Evolutionary conservation across 2,797 vertebrate genomes (phyloP).

Genomic region (Myotis myotis): DNA sequence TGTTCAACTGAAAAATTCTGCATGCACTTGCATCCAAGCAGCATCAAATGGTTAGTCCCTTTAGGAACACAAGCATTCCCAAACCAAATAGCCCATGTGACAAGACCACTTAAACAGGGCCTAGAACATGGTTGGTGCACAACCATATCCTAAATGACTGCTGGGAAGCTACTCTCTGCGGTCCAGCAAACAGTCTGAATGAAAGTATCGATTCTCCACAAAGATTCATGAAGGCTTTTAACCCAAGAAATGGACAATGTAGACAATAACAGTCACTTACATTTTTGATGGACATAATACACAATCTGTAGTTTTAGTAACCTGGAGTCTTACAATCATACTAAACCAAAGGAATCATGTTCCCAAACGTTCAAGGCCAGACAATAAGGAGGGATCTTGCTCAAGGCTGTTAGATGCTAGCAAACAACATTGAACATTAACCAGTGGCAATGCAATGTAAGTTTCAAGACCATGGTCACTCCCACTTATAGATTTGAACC

Average conservation of each 20-base stretch:
- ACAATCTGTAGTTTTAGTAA: not conserved
- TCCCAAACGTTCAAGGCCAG: conserved; percentile 26
- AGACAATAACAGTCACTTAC: not conserved
- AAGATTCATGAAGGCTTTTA: conserved; percentile 37
- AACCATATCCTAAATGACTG: not conserved
- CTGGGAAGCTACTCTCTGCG: not conserved
- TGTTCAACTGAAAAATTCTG: conserved; percentile 26
- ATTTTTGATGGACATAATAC: not conserved
- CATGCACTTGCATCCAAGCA: not conserved
- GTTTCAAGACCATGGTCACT: conserved; percentile 81
- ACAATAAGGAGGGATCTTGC: not conserved
- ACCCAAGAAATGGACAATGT: not conserved
- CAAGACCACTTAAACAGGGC: not conserved
- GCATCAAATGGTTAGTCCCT: not conserved
- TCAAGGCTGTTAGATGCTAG: not conserved
- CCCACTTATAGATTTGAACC: conserved; percentile 95
- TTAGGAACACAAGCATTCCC: not conserved
- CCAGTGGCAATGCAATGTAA: not conserved
- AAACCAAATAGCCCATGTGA: not conserved
- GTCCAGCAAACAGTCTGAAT: not conserved
- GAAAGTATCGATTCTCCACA: not conserved
- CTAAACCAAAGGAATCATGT: conserved; percentile 1
- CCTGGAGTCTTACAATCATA: not conserved
- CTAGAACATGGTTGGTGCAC: not conserved
- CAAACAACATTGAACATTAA: conserved; percentile 11